Base-by-base conservation (phyloP, 2,113 vertebrate species). In the Sinocyclocheilus anshuiensis region DNA sequence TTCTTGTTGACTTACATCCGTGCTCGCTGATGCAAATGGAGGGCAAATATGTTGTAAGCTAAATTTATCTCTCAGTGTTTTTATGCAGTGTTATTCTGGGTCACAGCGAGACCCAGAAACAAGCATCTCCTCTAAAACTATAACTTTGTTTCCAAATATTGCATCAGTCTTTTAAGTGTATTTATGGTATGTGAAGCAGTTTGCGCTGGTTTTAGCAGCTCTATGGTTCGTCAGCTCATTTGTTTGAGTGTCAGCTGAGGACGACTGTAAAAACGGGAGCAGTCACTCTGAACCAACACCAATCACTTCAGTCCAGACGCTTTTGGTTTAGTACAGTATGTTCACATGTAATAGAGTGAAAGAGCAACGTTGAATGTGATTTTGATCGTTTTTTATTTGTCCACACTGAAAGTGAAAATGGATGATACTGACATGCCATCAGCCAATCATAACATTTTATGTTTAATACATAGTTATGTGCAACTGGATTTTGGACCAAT, bases 41-140 rank as follows among this genome's bases (percentile, higher is more conserved):
- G 33, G 77, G 77, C 29, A 79, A 36, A 79, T n/a, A 80, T 63
- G 78, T 16, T 39, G 57, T 2, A 8, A 39, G 78, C 78, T 77
- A 77, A 29, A 77, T 77, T 77, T 55, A 55, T 77, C 76, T 53
- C 22, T 77, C 74, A 45, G 75, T 77, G 39, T 75, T 78, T 80
- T 42, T 4, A 80, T 42, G 55, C 20, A 63, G 7, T 1, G 33
- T 79, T 61, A 79, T 79, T 79, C 78, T 45, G 78, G 55, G 55
- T 65, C 57, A 65, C 13, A 9, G 33, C 22, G n/a, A 81, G 33
- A 45, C 78, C 36, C 55, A 81, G 33, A 63, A 81, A 80, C 13
- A 77, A 55, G 16, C 76, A 20, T 77, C 24, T 55, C 76, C 76
- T 77, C 59, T 39, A 81, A 81, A 63, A 81, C 45, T 77, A 15